Conservation (phyloP, 2,113 vertebrate species). For the Rhinolophus ferrumequinum region DNA sequence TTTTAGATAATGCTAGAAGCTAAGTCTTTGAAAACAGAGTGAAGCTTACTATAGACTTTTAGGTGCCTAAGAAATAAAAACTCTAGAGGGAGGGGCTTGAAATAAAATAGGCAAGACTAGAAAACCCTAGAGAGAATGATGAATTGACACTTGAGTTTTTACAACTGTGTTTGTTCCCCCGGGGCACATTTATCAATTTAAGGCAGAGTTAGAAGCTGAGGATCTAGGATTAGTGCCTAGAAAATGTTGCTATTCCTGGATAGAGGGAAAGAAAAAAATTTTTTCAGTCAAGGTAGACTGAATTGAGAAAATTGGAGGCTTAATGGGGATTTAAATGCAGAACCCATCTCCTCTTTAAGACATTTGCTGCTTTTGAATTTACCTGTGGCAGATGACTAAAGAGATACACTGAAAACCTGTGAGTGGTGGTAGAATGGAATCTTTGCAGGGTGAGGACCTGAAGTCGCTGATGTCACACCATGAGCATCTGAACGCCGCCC, state of each 20-base stretch:
- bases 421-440: not conserved
- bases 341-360: not conserved
- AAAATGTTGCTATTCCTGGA: not conserved
- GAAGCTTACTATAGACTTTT: not conserved
- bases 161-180: not conserved
- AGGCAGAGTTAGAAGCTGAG: not conserved
- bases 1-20: not conserved
- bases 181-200: not conserved
- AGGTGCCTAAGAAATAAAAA: not conserved
- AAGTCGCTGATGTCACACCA: too few relatives aligned
- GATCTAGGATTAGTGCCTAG: not conserved
- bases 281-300: accelerated
- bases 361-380: not conserved
- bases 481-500: accelerated
- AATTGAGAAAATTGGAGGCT: not conserved
- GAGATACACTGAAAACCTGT: not conserved
- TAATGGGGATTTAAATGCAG: not conserved
- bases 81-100: not conserved
- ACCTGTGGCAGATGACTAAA: not conserved
- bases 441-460: accelerated
- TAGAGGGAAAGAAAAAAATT: not conserved
- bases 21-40: not conserved
- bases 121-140: not conserved
- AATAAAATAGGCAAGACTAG: not conserved
- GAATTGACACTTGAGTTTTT: not conserved